phyloP scores from a whole-genome alignment of 2,113 vertebrate genomes.

The Coracopsis vasa region DNA sequence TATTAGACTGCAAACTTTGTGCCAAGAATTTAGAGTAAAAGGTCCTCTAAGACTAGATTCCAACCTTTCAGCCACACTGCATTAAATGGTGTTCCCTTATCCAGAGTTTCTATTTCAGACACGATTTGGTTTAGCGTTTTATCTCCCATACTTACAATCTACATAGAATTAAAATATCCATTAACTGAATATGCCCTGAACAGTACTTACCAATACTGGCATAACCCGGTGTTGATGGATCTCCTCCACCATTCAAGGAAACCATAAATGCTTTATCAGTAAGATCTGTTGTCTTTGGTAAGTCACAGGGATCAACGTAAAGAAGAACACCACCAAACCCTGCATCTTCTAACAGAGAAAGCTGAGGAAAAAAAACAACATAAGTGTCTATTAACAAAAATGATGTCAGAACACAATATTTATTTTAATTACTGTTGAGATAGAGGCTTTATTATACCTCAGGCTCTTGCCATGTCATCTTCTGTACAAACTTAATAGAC shows the following conservation, averaged over 20 bases:
- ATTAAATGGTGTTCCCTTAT: background rate
- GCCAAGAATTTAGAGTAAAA: background rate
- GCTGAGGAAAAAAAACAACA: slow-evolving; percentile 68
- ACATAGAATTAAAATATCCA: background rate
- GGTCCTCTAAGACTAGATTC: background rate
- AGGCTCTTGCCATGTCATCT: background rate
- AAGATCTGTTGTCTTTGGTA: slow-evolving; percentile 68
- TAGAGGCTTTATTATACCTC: background rate
- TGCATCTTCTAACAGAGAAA: slow-evolving; percentile 83
- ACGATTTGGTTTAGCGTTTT: background rate
- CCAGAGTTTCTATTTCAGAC: background rate
- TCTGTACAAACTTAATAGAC: background rate
- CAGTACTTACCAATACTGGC: slow-evolving; percentile 80
- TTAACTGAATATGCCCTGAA: background rate
- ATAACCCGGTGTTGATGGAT: slow-evolving; percentile 81
- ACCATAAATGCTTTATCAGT: slow-evolving; percentile 83
- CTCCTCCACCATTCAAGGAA: slow-evolving; percentile 86
- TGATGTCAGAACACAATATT: rapidly evolving
- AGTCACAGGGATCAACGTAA: slow-evolving; percentile 90
- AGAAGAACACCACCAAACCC: slow-evolving; percentile 89
- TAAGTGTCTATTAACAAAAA: background rate
- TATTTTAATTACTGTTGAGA: background rate
- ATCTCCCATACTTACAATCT: background rate
- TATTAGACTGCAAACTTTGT: background rate
- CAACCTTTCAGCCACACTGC: background rate